These are phyloP conservation scores for Pseudopodoces humilis DNA, from an alignment of 2,113 vertebrate species.

Conservation along the genomic window DNA sequence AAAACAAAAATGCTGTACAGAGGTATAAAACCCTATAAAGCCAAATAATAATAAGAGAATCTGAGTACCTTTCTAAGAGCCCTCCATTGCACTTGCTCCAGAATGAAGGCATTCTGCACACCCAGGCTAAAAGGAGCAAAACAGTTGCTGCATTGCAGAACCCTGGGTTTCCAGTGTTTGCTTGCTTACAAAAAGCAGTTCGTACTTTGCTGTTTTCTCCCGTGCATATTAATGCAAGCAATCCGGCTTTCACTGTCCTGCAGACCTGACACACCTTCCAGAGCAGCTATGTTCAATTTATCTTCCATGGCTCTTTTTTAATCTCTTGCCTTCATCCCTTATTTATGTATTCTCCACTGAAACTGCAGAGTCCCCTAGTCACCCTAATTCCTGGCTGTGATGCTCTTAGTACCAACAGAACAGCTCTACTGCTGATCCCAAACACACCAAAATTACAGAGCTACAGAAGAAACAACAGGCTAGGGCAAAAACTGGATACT, in stretches of 20 bases:
- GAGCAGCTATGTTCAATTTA: not conserved
- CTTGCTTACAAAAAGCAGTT: not conserved
- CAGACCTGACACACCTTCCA: not conserved
- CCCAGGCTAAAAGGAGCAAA: not conserved
- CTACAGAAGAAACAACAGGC: not conserved
- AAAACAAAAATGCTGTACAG: not conserved
- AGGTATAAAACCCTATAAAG: not conserved
- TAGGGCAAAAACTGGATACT: not conserved
- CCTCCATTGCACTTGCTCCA: not conserved
- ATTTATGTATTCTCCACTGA: not conserved
- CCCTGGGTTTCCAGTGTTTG: not conserved
- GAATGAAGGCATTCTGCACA: not conserved
- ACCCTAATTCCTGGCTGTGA: not conserved
- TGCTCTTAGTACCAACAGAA: fast-evolving
- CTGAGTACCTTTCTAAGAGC: not conserved
- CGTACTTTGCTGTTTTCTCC: not conserved
- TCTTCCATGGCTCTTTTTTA: not conserved
- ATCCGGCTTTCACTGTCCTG: not conserved
- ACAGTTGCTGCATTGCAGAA: not conserved
- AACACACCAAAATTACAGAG: not conserved
- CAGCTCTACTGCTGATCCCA: not conserved
- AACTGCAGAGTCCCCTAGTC: not conserved
- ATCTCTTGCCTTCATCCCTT: not conserved
- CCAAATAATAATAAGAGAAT: not conserved
- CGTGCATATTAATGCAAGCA: not conserved